phyloP scores from a whole-genome alignment of 2,797 vertebrate genomes.

The Artibeus jamaicensis region DNA sequence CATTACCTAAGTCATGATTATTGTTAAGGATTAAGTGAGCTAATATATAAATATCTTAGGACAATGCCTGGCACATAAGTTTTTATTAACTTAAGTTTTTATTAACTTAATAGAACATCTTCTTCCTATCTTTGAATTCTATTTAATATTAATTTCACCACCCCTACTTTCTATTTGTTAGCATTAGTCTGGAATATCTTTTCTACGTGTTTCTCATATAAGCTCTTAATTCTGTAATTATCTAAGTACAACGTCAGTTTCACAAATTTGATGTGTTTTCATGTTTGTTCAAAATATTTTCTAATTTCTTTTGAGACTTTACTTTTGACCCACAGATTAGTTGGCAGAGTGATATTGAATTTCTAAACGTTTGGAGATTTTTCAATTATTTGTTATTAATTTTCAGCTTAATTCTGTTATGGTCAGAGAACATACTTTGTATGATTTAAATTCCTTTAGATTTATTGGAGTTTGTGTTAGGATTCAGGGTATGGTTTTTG shows the following conservation, averaged over 20 bases:
- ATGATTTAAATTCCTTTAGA: not conserved
- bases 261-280: not conserved
- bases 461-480: not conserved
- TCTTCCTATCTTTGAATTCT: not conserved
- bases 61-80: not conserved
- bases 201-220: not conserved
- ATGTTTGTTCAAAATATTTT: not conserved
- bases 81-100: too few species aligned
- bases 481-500: not conserved
- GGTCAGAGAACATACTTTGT: not conserved
- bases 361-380: not conserved
- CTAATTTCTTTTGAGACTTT: not conserved
- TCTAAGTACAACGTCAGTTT: not conserved
- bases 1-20: not conserved
- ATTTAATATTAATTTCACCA: not conserved
- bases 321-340: not conserved
- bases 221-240: not conserved
- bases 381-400: not conserved
- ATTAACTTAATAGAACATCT: not conserved
- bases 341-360: not conserved
- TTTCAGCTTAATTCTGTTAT: not conserved
- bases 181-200: not conserved
- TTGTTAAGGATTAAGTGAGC: not conserved
- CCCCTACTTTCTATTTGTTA: not conserved
- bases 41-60: not conserved